Evolutionary conservation across 2,113 vertebrate species (phyloP), one percentile per base, ranked within the genome.

Genomic region (Nipponia nippon): DNA sequence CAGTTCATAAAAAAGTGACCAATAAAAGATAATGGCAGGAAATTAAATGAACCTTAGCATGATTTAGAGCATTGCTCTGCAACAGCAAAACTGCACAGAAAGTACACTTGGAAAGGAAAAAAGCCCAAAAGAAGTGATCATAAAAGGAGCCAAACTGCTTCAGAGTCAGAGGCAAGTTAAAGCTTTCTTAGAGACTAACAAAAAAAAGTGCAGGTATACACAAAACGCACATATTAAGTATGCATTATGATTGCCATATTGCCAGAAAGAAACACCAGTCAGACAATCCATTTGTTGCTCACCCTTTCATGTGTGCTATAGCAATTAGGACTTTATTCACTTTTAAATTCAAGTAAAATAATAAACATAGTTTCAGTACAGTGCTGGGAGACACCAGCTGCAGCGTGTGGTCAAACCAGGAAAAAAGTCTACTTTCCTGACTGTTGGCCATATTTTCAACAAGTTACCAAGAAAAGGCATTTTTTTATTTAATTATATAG

Each of bases 21-120:
- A 96, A 86, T 95, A 94, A 96, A 97, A 81, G 71, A 83, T 94
- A 96, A 96, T 36, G 50, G 47, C 82, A 96, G 84, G 87, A 95
- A 95, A 97, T 97, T 88, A 96, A 97, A 93, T 88, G 93, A 94
- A 96, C 89, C 79, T 88, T 49, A 81, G 55, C 30, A 32, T 83
- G 87, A 97, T 95, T 93, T 88, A 91, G 50, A 87, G 36, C 53
- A 77, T 50, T 70, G 50, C n/a, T 79, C 75, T 91, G 67, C 63
- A 95, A 71, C 27, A 66, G 49, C 2, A 4, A 83, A 96, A 87
- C 34, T 67, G 56, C 36, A 75, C 30, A 93, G 71, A 90, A 95
- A 85, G 25, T 42, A 83, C 0, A 2, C 15, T 58, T 77, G 59
- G n/a, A 75, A 88, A 80, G n/a, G 19, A 19, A 89, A 94, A 90